Conservation (phyloP, 2,113 vertebrate species). For the Caloenas nicobarica region DNA sequence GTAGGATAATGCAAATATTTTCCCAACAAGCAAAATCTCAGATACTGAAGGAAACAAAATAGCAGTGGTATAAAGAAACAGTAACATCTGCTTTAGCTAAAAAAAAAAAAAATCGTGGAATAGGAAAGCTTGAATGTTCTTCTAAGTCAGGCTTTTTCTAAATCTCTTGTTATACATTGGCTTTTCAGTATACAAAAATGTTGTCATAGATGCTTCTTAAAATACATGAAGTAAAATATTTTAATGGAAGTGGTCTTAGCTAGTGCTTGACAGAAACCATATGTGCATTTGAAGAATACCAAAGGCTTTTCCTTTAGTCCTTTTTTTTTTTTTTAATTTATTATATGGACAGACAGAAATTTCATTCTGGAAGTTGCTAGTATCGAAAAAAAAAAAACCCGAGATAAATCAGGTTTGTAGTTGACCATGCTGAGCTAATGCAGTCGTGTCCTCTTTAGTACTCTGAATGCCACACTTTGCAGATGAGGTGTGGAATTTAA, state of each 20-base stretch:
- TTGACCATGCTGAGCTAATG: background rate
- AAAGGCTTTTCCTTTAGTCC: background rate
- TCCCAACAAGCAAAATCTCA: background rate
- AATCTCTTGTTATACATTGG: background rate
- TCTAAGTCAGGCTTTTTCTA: background rate
- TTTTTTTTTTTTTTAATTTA: background rate
- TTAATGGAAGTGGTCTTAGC: background rate
- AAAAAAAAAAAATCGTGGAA: background rate
- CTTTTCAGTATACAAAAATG: background rate
- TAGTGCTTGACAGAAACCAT: background rate
- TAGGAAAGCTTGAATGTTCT: background rate
- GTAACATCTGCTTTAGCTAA: conserved; percentile 15
- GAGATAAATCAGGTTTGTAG: background rate
- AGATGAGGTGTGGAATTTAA: background rate
- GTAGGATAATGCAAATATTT: background rate
- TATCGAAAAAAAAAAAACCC: background rate
- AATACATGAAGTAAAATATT: background rate
- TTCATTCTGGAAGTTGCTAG: background rate
- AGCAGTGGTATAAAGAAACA: background rate
- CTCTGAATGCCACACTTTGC: background rate
- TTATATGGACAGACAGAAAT: background rate
- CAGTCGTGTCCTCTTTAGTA: background rate
- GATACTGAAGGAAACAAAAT: background rate
- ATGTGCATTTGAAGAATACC: background rate
- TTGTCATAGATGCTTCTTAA: background rate